Conservation (phyloP, 2,888 invertebrate genomes). For the Pachydiplax longipennis region DNA sequence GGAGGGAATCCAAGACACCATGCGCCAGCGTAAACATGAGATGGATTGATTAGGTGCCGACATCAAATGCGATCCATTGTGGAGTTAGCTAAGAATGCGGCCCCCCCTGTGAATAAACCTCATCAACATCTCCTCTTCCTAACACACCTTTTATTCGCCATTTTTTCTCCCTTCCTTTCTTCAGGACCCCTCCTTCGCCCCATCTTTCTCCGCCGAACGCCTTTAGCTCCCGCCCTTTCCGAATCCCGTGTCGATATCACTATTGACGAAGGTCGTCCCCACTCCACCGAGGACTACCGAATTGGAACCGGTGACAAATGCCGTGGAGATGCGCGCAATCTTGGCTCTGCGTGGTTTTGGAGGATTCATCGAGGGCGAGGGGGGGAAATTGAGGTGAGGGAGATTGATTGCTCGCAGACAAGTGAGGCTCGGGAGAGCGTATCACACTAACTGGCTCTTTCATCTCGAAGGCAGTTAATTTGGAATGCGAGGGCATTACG, state of each 20-base stretch:
- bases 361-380: background rate
- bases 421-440: slow-evolving; percentile 22
- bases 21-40: background rate
- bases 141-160: background rate
- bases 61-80: background rate
- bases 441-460: slow-evolving; percentile 34
- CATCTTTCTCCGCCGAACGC: background rate
- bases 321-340: slow-evolving; percentile 38
- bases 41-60: background rate
- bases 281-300: background rate
- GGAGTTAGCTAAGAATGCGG: background rate
- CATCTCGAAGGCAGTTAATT: slow-evolving; percentile 33
- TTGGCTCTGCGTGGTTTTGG: slow-evolving; percentile 30
- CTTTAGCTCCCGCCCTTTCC: slow-evolving; percentile 29
- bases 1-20: background rate
- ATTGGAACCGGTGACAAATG: slow-evolving; percentile 42
- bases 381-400: background rate
- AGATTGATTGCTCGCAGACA: slow-evolving; percentile 36
- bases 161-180: background rate
- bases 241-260: slow-evolving; percentile 33
- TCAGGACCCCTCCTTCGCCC: background rate
- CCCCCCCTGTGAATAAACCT: background rate
- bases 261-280: slow-evolving; percentile 26
- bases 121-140: background rate
- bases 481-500: background rate